A percentile compares a stretch with the other conserved stretches of the same genome.
These are phyloP conservation scores for Drosophila kanapiae DNA, from an alignment of 1,140 invertebrate species.

Conservation along the genomic window DNA sequence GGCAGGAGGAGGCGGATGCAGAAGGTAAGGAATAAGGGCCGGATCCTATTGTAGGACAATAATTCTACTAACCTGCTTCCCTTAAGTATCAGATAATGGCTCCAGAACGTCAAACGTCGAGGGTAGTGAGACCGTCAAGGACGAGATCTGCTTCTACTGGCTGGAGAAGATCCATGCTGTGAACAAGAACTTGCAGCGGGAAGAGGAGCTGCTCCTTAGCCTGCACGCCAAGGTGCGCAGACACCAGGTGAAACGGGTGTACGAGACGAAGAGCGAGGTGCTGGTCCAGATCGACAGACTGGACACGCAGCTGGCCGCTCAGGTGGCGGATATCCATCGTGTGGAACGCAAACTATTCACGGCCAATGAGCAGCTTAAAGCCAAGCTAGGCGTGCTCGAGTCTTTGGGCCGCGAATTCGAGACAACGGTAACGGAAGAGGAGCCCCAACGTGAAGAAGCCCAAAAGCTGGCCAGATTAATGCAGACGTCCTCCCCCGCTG, in stretches of 20 bases:
- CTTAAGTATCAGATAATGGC: conserved; percentile 37
- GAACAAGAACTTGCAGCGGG: conserved; percentile 89
- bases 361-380: conserved; percentile 88
- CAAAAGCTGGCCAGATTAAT: conserved; percentile 1
- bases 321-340: conserved; percentile 87
- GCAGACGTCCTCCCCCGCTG: background rate
- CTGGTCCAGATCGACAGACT: conserved; percentile 76
- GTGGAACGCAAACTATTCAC: conserved; percentile 88
- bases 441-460: background rate
- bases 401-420: conserved; percentile 88
- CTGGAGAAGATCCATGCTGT: conserved; percentile 90
- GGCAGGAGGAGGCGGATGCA: conserved; percentile 12
- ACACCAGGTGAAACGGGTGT: conserved; percentile 87
- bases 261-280: conserved; percentile 86
- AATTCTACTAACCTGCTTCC: background rate
- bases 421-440: conserved; percentile 68
- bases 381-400: conserved; percentile 88
- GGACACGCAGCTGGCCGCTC: conserved; percentile 87
- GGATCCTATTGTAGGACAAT: background rate
- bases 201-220: conserved; percentile 89
- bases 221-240: conserved; percentile 89
- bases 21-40: conserved; percentile 46
- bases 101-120: background rate
- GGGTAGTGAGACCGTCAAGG: conserved; percentile 2
- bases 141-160: conserved; percentile 87